Evolutionary conservation across 35 echinoderm and acorn worm genomes (phyloP).

Genomic region (Ptychodera flava): DNA sequence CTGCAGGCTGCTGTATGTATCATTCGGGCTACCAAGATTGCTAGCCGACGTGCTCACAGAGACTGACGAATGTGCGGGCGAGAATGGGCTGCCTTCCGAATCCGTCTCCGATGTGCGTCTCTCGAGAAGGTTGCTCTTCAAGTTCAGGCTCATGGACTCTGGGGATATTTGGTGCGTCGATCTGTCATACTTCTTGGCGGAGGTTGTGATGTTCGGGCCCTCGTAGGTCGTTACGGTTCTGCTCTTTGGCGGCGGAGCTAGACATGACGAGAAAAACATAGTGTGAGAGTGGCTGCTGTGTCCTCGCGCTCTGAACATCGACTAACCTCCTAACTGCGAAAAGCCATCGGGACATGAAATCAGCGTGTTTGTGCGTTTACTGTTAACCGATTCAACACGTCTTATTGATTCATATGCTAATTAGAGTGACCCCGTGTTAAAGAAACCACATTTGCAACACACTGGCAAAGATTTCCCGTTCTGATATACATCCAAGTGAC

Average conservation of each 20-base stretch:
- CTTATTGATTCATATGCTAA: neutral
- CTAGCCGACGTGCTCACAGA: neutral
- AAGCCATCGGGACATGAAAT: too few relatives aligned
- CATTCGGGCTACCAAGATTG: neutral
- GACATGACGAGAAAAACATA: neutral
- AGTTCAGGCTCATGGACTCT: neutral
- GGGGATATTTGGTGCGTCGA: neutral
- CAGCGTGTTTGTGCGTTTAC: too few relatives aligned
- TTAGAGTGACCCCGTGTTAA: neutral
- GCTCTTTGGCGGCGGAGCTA: neutral
- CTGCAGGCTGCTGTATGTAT: neutral
- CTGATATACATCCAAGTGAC: too few relatives aligned
- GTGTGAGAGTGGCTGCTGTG: too few relatives aligned
- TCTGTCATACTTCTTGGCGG: neutral
- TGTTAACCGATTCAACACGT: neutral
- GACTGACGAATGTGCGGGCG: neutral
- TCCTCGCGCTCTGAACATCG: too few relatives aligned
- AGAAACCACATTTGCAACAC: too few relatives aligned
- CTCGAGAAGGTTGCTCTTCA: neutral
- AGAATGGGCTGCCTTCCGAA: neutral
- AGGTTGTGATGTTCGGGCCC: neutral
- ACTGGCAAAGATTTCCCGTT: too few relatives aligned
- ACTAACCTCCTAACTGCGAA: too few relatives aligned
- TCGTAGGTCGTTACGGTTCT: neutral
- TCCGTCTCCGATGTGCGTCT: neutral